Percentiles rank a stretch among this genome's conserved stretches.
These are phyloP conservation scores for Macquaria australasica DNA, from an alignment of 2,113 vertebrate genomes.

Conservation along the genomic window DNA sequence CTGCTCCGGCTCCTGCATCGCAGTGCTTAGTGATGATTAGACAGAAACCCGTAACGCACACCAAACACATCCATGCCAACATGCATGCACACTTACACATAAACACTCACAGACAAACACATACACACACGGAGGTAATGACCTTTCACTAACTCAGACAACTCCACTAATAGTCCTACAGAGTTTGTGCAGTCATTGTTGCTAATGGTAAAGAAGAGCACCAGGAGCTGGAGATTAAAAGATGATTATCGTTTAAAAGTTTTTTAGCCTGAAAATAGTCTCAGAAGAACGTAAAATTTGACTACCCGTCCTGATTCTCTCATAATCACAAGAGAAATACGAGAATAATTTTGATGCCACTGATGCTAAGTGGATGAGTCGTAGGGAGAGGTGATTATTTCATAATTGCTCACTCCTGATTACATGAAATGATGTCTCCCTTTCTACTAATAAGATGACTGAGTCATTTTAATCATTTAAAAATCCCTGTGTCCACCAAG, in stretches of 20 bases:
- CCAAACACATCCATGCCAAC: constrained; percentile 31
- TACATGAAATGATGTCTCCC: constrained; percentile 53
- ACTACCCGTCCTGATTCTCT: constrained; percentile 23
- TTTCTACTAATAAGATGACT: constrained; percentile 56
- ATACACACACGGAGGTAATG: constrained; percentile 61
- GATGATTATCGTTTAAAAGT: constrained; percentile 32
- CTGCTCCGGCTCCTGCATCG: constrained; percentile 44
- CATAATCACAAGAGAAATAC: constrained; percentile 14
- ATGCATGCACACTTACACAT: constrained; percentile 17
- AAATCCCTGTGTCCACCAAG: constrained; percentile 27
- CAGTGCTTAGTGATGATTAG: constrained; percentile 51
- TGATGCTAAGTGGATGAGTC: constrained; percentile 55
- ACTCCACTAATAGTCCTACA: constrained; percentile 55
- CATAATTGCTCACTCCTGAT: constrained; percentile 59
- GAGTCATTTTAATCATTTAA: constrained; percentile 44
- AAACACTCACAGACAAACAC: constrained; percentile 14
- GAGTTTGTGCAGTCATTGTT: constrained; percentile 53
- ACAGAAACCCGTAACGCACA: constrained; percentile 36
- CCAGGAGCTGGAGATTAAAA: constrained; percentile 50
- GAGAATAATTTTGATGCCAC: constrained; percentile 41
- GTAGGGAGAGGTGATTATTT: constrained; percentile 45
- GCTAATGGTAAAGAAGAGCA: constrained; percentile 61
- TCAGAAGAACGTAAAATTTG: constrained; percentile 48
- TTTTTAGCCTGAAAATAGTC: constrained; percentile 37
- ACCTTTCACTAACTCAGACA: constrained; percentile 53